Percentiles rank a stretch among this genome's conserved stretches.
Evolutionary conservation across 1,140 invertebrate genomes (phyloP).

Genomic region (Rhagoletis zephyria): DNA sequence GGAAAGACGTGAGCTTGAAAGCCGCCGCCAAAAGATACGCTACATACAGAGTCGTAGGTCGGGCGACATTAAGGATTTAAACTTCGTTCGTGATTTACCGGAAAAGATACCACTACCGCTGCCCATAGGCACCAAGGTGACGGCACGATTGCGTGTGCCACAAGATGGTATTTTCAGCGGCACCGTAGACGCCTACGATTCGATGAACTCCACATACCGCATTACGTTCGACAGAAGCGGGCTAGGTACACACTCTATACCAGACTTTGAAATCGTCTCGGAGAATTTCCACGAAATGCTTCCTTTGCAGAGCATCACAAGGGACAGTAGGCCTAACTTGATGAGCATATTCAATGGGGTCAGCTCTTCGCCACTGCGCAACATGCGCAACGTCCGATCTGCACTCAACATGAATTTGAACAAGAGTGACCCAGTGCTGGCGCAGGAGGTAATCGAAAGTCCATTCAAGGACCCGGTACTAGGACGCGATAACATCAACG

Average conservation of each 20-base stretch:
- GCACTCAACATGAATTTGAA: slow-evolving; percentile 69
- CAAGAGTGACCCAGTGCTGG: slow-evolving; percentile 76
- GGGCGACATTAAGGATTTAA: slow-evolving; percentile 78
- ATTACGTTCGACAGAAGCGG: slow-evolving; percentile 95
- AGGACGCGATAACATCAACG: slow-evolving; percentile 78
- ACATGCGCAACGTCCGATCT: slow-evolving; percentile 63
- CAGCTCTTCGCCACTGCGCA: slow-evolving; percentile 53
- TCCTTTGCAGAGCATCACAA: slow-evolving; percentile 87
- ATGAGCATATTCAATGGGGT: slow-evolving; percentile 72
- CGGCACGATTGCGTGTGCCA: slow-evolving; percentile 89
- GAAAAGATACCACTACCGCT: slow-evolving; percentile 95
- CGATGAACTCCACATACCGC: slow-evolving; percentile 96
- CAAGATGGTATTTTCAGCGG: slow-evolving; percentile 98
- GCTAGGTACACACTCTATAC: slow-evolving; percentile 95
- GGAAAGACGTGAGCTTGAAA: slow-evolving; percentile 90
- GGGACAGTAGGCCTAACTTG: slow-evolving; percentile 82
- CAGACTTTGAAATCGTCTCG: slow-evolving; percentile 96
- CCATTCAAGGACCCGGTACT: slow-evolving; percentile 60
- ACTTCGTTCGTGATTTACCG: slow-evolving; percentile 88
- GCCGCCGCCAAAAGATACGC: slow-evolving; percentile 92
- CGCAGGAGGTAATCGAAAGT: slow-evolving; percentile 71
- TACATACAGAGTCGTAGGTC: slow-evolving; percentile 94
- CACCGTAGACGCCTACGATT: slow-evolving; percentile 96
- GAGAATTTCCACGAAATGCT: slow-evolving; percentile 93
- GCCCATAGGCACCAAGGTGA: slow-evolving; percentile 97